Percentiles rank a stretch among this genome's conserved stretches.
phyloP scores from a whole-genome alignment of 1,140 invertebrate species.

The Drosophila jambulina region DNA sequence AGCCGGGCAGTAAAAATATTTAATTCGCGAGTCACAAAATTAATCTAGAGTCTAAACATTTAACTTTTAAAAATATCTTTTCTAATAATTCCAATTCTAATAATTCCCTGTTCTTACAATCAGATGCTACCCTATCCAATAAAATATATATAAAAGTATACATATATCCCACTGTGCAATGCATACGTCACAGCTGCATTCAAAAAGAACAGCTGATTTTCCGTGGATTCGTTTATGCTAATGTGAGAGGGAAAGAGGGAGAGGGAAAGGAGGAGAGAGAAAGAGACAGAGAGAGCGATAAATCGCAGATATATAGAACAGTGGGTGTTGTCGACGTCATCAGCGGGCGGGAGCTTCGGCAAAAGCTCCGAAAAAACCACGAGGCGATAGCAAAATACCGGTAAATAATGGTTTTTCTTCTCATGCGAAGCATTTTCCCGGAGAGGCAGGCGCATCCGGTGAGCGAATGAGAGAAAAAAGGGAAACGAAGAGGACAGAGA shows the following conservation, averaged over 20 bases:
- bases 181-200: conserved; percentile 22
- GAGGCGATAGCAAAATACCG: conserved; percentile 26
- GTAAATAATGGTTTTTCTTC: conserved; percentile 27
- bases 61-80: background rate
- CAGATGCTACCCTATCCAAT: background rate
- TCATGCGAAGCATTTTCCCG: background rate
- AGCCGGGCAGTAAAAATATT: background rate
- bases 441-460: conserved; percentile 4
- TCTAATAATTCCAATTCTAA: no score
- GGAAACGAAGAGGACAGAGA: background rate
- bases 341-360: conserved; percentile 29
- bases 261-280: background rate
- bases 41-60: background rate
- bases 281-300: background rate
- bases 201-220: conserved; percentile 43
- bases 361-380: conserved; percentile 27
- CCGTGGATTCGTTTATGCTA: conserved; percentile 24
- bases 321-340: conserved; percentile 34
- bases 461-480: background rate
- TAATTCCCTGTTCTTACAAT: background rate
- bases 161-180: conserved; percentile 3
- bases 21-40: background rate
- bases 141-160: background rate
- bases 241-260: background rate
- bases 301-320: background rate